Conservation (phyloP, 2,113 vertebrate genomes). For the Grus americana region DNA sequence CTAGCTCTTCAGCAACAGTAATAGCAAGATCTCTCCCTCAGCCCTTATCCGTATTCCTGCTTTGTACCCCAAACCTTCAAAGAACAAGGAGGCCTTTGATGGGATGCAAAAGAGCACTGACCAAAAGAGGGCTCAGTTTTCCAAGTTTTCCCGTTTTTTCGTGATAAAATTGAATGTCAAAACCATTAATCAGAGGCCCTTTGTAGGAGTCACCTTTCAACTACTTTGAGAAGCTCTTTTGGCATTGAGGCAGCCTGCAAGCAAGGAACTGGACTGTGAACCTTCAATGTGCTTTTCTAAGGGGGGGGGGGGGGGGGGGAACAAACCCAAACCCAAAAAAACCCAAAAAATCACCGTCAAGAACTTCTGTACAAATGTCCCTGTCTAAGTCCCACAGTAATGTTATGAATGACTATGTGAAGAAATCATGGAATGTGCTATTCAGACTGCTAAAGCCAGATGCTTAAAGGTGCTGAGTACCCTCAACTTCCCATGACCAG, state of each 20-base stretch:
- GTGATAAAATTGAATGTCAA: neutral
- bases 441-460: neutral
- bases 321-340: no score
- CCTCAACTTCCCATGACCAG: neutral
- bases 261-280: neutral
- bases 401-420: rapidly evolving
- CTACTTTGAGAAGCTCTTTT: neutral
- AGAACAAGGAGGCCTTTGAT: neutral
- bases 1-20: neutral
- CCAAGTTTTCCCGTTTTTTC: neutral
- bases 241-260: neutral
- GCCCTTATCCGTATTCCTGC: neutral
- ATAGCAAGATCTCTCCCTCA: neutral
- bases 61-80: neutral
- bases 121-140: neutral
- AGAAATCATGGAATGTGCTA: neutral
- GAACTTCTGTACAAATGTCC: neutral
- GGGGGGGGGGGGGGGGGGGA: no score
- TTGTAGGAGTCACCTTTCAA: neutral
- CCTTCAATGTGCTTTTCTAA: neutral
- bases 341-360: neutral
- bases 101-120: neutral
- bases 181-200: neutral
- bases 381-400: neutral
- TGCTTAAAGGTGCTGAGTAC: neutral